Base-by-base conservation (phyloP, 2,113 vertebrate genomes). In the Collichthys lucidus region DNA sequence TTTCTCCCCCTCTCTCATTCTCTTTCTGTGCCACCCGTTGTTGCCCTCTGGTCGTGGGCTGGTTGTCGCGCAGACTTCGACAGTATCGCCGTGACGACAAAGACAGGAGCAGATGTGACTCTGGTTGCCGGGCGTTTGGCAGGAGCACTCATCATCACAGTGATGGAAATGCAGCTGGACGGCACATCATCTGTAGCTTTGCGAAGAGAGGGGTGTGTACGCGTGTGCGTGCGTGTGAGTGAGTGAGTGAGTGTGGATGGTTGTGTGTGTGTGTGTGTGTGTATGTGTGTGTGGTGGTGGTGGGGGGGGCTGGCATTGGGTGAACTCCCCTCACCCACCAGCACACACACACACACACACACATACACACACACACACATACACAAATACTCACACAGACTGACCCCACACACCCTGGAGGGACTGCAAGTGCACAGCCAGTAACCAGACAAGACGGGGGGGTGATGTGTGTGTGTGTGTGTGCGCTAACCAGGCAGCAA, bases 41-140 rank as follows among this genome's bases (percentile, higher is more conserved):
- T 76, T 82, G 91, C 91, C 92, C 90, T 74, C 80, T 80, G 91
- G 93, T 86, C 61, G 60, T 94, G 92, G 87, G 91, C 83, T 90
- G 93, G 92, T 93, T 93, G 92, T 91, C 84, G 79, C 89, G 92
- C 90, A 89, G 92, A 93, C 90, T 92, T 88, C 17, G 91, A 83
- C 91, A 92, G 92, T 92, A 93, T 93, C 73, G 90, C 88, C 57
- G 91, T 91, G 89, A 90, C 69, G 85, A 92, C 92, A 89, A 83
- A 92, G 93, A 94, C 92, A 92, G 92, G 87, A 94, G 91, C 92
- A 94, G 93, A 93, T 94, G 93, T 93, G 93, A 94, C 92, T 93
- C 91, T 94, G 92, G 93, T 94, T 93, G 90, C 93, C 84, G 93
- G 93, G 92, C 93, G 91, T 93, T 93, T 94, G 92, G 92, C 93